Conservation (phyloP, 2,888 invertebrate species). For the Hypomecis atomaria region DNA sequence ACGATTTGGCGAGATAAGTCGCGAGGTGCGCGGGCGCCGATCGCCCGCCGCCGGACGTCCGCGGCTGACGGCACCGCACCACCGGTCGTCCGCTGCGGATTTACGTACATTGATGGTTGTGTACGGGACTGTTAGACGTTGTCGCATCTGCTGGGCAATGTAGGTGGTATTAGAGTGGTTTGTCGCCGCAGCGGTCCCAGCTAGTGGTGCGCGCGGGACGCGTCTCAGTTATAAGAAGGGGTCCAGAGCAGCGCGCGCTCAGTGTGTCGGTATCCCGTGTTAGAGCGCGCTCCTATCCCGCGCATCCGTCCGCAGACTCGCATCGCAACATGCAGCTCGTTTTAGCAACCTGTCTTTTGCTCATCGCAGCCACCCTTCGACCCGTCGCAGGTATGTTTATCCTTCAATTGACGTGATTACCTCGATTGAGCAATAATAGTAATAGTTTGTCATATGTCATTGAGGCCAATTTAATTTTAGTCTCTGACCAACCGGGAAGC, state of each 20-base stretch:
- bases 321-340: conserved; percentile 74
- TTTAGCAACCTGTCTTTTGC: conserved; percentile 82
- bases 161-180: conserved; percentile 51
- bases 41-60: conserved; percentile 66
- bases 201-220: conserved; percentile 76
- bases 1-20: conserved; percentile 82
- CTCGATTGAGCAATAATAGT: conserved; percentile 3
- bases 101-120: conserved; percentile 34
- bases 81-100: conserved; percentile 34
- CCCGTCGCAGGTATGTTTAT: conserved; percentile 83
- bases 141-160: conserved; percentile 47
- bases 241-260: conserved; percentile 81
- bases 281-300: conserved; percentile 72
- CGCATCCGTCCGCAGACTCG: conserved; percentile 51
- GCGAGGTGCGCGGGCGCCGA: conserved; percentile 73
- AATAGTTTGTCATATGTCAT: conserved; percentile 5
- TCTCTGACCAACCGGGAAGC: background rate
- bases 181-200: conserved; percentile 59
- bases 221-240: conserved; percentile 81
- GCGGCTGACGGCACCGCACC: conserved; percentile 54
- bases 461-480: conserved; percentile 7
- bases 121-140: conserved; percentile 21
- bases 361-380: conserved; percentile 79
- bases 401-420: conserved; percentile 7
- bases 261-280: conserved; percentile 83